Evolutionary conservation across 2,797 vertebrate genomes (phyloP).

Genomic region (Monodelphis domestica): DNA sequence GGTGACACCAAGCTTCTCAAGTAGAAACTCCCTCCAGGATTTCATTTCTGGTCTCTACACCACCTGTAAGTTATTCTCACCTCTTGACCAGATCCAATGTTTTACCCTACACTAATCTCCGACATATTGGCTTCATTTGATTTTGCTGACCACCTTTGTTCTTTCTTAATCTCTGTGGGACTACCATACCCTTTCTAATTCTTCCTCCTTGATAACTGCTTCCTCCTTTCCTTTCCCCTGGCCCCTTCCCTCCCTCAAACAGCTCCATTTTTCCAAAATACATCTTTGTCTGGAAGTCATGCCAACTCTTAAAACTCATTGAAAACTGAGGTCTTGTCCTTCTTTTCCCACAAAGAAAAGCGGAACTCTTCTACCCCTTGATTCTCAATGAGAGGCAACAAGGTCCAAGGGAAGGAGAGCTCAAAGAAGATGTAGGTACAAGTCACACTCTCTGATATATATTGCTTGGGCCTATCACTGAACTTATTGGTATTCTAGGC

Average conservation of each 20-base stretch:
- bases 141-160: neutral
- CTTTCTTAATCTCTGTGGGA: neutral
- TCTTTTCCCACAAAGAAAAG: neutral
- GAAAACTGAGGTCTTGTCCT: neutral
- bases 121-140: neutral
- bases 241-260: conserved; percentile 9
- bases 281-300: neutral
- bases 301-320: neutral
- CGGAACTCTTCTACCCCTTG: neutral
- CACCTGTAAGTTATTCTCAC: neutral
- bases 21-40: neutral
- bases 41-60: neutral
- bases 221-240: too few relatives aligned
- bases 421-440: neutral
- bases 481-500: neutral
- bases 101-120: neutral
- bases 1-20: neutral
- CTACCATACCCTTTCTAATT: neutral
- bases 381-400: neutral
- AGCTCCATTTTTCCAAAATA: neutral
- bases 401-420: neutral
- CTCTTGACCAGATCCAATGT: neutral
- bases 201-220: neutral
- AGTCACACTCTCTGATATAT: neutral
- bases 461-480: neutral